These are phyloP conservation scores for Trichechus manatus DNA, from an alignment of 2,113 vertebrate genomes.

Conservation along the genomic window DNA sequence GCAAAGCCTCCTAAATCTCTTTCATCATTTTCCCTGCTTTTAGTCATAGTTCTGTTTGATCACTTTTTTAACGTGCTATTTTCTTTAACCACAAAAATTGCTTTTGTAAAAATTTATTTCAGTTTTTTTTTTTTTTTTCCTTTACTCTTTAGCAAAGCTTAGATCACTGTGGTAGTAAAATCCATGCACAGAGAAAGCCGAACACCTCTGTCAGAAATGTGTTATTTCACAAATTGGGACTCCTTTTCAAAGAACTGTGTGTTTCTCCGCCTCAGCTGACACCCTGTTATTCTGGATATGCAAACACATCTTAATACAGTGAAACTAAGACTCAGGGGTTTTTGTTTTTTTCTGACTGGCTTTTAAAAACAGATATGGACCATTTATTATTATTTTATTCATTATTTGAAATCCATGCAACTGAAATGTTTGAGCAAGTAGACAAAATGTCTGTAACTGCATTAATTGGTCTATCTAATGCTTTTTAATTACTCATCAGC, in stretches of 20 bases:
- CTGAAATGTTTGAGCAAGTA: background rate
- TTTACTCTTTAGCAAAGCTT: slow-evolving; percentile 11
- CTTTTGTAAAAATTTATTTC: background rate
- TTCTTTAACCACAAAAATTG: slow-evolving; percentile 57
- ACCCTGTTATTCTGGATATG: background rate
- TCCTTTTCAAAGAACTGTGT: background rate
- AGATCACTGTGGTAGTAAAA: background rate
- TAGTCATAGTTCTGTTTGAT: slow-evolving; percentile 9
- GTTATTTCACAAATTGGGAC: background rate
- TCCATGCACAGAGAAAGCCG: background rate
- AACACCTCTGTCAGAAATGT: background rate
- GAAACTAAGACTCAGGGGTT: background rate
- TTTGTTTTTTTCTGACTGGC: background rate
- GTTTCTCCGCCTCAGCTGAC: slow-evolving; percentile 7
- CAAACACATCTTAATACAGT: background rate
- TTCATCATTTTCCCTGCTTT: slow-evolving; percentile 54
- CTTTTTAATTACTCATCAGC: slow-evolving; percentile 53
- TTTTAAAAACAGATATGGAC: background rate
- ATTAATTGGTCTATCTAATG: background rate
- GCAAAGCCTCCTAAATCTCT: slow-evolving; percentile 42
- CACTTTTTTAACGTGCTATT: slow-evolving; percentile 35
- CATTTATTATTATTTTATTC: background rate
- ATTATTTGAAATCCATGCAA: slow-evolving; percentile 9
- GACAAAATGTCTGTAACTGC: background rate
- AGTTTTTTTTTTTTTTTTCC: background rate